phyloP scores from a whole-genome alignment of 1,140 invertebrate species.

The Psix sp. region DNA sequence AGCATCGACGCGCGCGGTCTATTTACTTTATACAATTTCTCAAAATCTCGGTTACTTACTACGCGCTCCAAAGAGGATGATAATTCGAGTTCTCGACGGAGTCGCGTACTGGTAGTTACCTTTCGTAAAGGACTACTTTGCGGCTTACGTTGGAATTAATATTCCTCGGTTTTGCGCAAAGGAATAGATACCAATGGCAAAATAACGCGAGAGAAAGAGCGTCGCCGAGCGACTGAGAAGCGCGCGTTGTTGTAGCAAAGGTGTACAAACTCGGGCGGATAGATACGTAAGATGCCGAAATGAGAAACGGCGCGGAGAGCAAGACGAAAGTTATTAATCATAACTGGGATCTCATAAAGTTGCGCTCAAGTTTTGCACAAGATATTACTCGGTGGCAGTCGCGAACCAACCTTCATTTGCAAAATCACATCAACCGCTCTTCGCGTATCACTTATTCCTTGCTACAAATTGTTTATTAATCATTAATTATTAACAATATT shows the following conservation, averaged over 20 bases:
- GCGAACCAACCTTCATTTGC: slow-evolving; percentile 36
- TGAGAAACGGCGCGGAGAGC: slow-evolving; percentile 59
- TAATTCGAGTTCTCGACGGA: slow-evolving; percentile 42
- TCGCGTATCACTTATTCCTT: slow-evolving; percentile 28
- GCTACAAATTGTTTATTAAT: slow-evolving; percentile 13
- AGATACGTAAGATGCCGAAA: slow-evolving; percentile 57
- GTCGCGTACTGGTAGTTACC: slow-evolving; percentile 35
- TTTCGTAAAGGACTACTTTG: slow-evolving; percentile 56
- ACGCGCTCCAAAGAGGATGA: slow-evolving; percentile 33
- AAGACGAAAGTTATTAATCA: slow-evolving; percentile 73
- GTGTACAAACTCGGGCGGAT: slow-evolving; percentile 43
- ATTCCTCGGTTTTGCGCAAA: slow-evolving; percentile 51
- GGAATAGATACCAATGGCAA: slow-evolving; percentile 38
- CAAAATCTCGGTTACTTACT: slow-evolving; percentile 56
- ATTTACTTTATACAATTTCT: slow-evolving; percentile 55
- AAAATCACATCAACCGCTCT: slow-evolving; percentile 27
- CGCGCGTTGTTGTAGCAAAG: slow-evolving; percentile 36
- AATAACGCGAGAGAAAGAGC: slow-evolving; percentile 20
- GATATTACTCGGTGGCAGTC: slow-evolving; percentile 36
- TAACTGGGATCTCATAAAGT: slow-evolving; percentile 73
- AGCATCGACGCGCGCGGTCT: slow-evolving; percentile 25
- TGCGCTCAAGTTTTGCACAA: slow-evolving; percentile 68
- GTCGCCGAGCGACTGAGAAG: slow-evolving; percentile 1
- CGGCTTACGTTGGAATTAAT: slow-evolving; percentile 65
- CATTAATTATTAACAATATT: not conserved